Evolutionary conservation across 2,113 vertebrate species (phyloP), one percentile per base, ranked within the genome.

Genomic region (Nyctereutes procyonoides): DNA sequence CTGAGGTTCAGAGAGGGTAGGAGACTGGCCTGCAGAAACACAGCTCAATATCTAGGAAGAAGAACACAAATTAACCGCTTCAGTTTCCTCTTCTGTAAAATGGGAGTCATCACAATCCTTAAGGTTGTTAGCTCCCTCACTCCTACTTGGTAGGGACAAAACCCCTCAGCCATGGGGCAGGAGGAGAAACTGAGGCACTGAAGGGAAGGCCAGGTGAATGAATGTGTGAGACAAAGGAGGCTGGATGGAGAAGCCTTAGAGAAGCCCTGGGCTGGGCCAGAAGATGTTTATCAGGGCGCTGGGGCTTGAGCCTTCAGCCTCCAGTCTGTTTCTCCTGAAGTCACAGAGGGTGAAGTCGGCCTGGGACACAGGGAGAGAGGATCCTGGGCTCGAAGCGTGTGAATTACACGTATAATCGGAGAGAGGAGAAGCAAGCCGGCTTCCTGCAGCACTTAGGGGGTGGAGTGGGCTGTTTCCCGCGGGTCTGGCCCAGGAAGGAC

Each of bases 401-500:
- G 32, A 90, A 58, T 63, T 60, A 30, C 79, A n/a, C 8, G 0
- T 15, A 26, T 51, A 26, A 82, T 85, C 17, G 24, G 65, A 67
- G 80, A 76, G 63, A 51, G 65, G 56, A 53, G 71, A 85, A 55
- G 58, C 85, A 17, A 82, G 60, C 55, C 4, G 88, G 32, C 82
- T 73, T 93, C 77, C 80, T 24, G 63, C 71, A 55, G 85, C 35
- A 8, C 74, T 67, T 76, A 48, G 38, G 55, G 43, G 56, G 43
- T 1, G 53, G 89, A n/a, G 24, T 16, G 17, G 8, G 10, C 19
- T 10, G 8, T 65, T 93, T 93, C 67, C 88, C 28, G 96, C 67
- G 13, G 86, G 83, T 91, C 93, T 88, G 79, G 51, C n/a, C 48
- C 26, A 22, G 93, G 91, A 82, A 82, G 76, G 86, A 96, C 80